A percentile compares a stretch with the other conserved stretches of the same genome.
phyloP scores from a whole-genome alignment of 2,888 invertebrate species.

The Spisula solida region DNA sequence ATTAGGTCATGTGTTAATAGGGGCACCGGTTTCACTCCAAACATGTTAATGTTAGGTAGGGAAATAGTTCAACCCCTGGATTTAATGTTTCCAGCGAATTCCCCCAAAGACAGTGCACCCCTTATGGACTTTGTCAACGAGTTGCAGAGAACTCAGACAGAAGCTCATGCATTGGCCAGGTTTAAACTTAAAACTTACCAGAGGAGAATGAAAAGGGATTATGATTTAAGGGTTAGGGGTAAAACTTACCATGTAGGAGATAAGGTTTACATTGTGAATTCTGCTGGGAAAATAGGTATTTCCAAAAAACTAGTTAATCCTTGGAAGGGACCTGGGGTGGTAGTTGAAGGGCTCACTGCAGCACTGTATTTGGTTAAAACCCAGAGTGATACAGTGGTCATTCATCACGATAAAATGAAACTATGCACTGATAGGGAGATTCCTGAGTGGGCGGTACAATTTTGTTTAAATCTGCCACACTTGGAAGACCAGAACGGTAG shows the following conservation, averaged over 20 bases:
- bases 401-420: neutral
- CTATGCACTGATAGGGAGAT: neutral
- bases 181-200: neutral
- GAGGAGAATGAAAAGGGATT: neutral
- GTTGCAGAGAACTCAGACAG: no score
- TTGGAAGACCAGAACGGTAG: neutral
- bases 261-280: neutral
- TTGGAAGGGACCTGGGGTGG: neutral
- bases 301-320: neutral
- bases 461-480: neutral
- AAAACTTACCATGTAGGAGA: neutral
- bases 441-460: neutral
- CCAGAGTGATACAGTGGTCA: neutral
- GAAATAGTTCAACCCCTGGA: no score
- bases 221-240: neutral
- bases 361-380: neutral
- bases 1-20: no score
- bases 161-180: neutral
- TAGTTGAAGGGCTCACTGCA: neutral
- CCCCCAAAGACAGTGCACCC: no score
- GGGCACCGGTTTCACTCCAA: no score
- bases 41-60: no score
- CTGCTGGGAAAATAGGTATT: neutral
- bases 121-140: no score
- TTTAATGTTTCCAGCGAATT: no score